A percentile compares a stretch with the other conserved stretches of the same genome.
These are phyloP conservation scores for Papilio machaon DNA, from an alignment of 1,140 invertebrate genomes.

Conservation along the genomic window DNA sequence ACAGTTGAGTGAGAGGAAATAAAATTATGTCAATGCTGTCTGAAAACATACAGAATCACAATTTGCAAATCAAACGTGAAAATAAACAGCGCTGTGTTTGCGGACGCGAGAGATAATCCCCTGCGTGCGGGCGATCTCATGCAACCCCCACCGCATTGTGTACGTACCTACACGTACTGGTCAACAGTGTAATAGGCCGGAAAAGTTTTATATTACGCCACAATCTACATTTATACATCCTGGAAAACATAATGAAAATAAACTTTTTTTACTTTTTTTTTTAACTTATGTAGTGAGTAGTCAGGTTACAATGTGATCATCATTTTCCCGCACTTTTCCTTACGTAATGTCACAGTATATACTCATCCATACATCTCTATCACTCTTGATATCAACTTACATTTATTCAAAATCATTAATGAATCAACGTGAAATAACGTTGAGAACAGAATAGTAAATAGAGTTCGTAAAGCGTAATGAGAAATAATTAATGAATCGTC, in stretches of 20 bases:
- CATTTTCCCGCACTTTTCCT: too few species aligned
- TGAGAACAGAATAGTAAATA: too few species aligned
- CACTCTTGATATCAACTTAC: too few species aligned
- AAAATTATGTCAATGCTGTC: not conserved
- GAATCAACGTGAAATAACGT: too few species aligned
- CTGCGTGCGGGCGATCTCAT: not conserved
- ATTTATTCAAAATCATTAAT: too few species aligned
- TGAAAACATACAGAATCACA: not conserved
- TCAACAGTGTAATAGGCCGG: not conserved
- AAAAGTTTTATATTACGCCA: conserved; percentile 1
- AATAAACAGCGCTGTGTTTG: conserved; percentile 1
- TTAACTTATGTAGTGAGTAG: not conserved
- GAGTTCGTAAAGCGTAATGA: not conserved
- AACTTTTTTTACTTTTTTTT: not conserved
- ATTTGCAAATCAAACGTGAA: conserved; percentile 3
- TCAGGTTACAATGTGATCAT: too few species aligned
- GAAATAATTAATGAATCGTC: not conserved
- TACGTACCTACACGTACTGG: not conserved
- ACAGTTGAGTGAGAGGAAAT: not conserved
- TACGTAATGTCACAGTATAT: too few species aligned
- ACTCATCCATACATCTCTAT: too few species aligned
- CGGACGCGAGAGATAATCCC: conserved; percentile 4
- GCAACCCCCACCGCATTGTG: not conserved
- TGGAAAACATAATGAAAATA: not conserved
- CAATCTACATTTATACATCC: not conserved